Conservation (phyloP, 1,140 invertebrate genomes). For the Trichonephila clavata region DNA sequence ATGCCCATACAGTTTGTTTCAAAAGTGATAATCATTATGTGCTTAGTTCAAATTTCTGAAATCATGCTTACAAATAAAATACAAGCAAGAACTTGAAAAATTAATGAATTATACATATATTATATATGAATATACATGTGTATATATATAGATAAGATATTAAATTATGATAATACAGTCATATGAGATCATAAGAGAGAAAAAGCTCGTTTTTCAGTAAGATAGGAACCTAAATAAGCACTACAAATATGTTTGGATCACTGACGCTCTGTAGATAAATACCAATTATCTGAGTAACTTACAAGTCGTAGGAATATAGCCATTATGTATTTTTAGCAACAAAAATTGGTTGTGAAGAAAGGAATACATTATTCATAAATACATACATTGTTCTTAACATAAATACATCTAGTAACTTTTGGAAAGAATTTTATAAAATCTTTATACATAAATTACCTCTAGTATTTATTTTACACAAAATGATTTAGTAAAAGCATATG, state of each 20-base stretch:
- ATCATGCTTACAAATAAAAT: not conserved
- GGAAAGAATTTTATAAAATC: too few relatives aligned
- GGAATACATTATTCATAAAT: too few relatives aligned
- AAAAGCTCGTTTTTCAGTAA: constrained; percentile 62
- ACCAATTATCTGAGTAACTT: not conserved
- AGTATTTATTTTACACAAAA: too few relatives aligned
- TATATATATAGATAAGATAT: constrained; percentile 28
- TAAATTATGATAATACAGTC: constrained; percentile 44
- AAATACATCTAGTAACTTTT: too few relatives aligned
- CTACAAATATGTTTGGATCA: constrained; percentile 10
- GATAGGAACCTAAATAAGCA: constrained; percentile 68
- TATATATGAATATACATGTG: constrained; percentile 50
- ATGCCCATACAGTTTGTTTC: constrained; percentile 10
- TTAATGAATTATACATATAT: constrained; percentile 23
- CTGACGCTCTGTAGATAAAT: not conserved
- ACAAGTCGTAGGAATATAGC: not conserved
- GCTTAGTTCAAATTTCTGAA: not conserved
- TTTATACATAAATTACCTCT: too few relatives aligned
- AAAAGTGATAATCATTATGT: not conserved
- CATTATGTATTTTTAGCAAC: too few relatives aligned
- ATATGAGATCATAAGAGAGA: constrained; percentile 63
- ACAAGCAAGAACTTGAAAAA: not conserved
- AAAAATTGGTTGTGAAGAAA: too few relatives aligned
- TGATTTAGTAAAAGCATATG: too few relatives aligned
- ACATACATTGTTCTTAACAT: too few relatives aligned